These are phyloP conservation scores for Siphamia tubifer DNA, from an alignment of 2,113 vertebrate species.

Conservation along the genomic window DNA sequence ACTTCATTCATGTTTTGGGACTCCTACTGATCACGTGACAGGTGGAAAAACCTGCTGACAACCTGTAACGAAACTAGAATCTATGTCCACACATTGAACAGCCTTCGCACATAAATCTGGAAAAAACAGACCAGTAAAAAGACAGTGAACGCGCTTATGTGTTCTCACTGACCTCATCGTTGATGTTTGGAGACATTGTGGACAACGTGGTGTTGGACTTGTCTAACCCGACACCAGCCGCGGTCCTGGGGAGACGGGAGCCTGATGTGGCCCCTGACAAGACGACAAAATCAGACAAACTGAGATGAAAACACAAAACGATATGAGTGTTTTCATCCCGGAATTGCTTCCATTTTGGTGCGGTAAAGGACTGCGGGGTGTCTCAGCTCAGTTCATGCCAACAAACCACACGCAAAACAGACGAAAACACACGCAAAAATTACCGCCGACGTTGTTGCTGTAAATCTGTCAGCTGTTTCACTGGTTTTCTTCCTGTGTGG, in stretches of 20 bases:
- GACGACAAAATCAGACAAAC: background rate
- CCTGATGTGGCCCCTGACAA: background rate
- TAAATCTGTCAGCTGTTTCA: no score
- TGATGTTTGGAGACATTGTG: slow-evolving; percentile 12
- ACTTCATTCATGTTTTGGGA: background rate
- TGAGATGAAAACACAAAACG: background rate
- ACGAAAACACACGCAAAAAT: no score
- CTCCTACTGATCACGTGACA: slow-evolving; percentile 31
- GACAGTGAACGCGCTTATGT: background rate
- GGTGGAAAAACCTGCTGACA: slow-evolving; percentile 8
- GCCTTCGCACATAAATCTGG: background rate
- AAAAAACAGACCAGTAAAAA: accelerated
- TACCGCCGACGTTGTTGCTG: no score
- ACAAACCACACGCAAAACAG: background rate
- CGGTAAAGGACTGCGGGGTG: background rate
- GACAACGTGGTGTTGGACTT: background rate
- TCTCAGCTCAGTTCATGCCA: background rate
- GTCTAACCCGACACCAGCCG: background rate
- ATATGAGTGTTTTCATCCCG: slow-evolving; percentile 42
- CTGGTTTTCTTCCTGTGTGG: no score
- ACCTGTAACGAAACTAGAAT: no score
- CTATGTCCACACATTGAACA: no score
- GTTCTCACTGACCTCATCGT: slow-evolving; percentile 55
- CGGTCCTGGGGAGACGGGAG: background rate
- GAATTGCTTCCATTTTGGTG: slow-evolving; percentile 37